Conservation (phyloP, 2,797 vertebrate genomes). For the Hapalemur alaotrensis region DNA sequence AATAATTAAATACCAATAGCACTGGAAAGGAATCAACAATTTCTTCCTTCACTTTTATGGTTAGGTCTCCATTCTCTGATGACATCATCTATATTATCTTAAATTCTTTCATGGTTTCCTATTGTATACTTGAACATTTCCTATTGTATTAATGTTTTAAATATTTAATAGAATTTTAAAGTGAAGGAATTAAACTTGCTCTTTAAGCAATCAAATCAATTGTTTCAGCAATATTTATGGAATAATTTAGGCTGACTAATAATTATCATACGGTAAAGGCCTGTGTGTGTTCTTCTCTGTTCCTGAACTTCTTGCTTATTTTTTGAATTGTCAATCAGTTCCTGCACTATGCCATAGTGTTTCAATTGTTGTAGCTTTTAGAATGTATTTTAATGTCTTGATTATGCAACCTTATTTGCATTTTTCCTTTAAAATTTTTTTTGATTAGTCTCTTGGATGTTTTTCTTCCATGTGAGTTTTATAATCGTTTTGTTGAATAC, state of each 20-base stretch:
- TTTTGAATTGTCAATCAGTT: neutral
- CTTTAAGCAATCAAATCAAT: neutral
- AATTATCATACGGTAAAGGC: neutral
- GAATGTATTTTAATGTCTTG: neutral
- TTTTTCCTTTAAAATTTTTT: neutral
- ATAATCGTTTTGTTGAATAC: neutral
- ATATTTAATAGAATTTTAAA: neutral
- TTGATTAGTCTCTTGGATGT: neutral
- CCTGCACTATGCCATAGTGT: fast-evolving
- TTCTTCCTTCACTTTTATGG: neutral
- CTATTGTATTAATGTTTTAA: neutral
- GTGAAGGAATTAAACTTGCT: neutral
- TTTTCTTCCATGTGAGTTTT: neutral
- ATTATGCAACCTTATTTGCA: neutral
- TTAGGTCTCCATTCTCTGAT: neutral
- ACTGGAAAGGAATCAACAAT: neutral
- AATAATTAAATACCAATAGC: neutral
- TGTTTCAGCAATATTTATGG: neutral
- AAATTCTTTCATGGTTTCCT: neutral
- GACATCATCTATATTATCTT: neutral
- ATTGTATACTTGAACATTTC: neutral
- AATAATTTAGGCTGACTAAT: neutral
- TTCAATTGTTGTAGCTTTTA: neutral
- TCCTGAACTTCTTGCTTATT: neutral
- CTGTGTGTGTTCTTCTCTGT: neutral